A percentile compares a stretch with the other conserved stretches of the same genome.
phyloP scores from a whole-genome alignment of 2,797 vertebrate genomes.

The Staurois parvus region DNA sequence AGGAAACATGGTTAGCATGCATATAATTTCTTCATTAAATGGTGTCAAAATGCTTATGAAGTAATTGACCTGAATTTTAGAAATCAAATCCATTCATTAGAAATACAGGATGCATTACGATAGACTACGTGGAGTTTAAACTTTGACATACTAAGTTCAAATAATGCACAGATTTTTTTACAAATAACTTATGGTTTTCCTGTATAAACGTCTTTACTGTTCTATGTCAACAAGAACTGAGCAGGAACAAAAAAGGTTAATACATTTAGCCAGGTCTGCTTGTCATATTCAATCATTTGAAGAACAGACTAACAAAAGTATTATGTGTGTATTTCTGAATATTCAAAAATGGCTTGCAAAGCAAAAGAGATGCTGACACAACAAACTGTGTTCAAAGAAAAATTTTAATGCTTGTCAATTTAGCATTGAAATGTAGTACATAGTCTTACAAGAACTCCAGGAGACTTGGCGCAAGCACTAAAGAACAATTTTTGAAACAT shows the following conservation, averaged over 20 bases:
- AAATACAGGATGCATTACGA: constrained; percentile 26
- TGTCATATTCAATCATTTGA: constrained; percentile 33
- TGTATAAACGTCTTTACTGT: constrained; percentile 10
- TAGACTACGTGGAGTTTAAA: too few relatives aligned
- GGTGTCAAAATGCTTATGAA: constrained; percentile 68
- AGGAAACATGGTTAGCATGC: constrained; percentile 66
- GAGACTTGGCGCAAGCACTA: too few relatives aligned
- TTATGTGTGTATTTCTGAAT: constrained; percentile 43
- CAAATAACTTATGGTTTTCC: constrained; percentile 60
- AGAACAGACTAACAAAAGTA: constrained; percentile 11
- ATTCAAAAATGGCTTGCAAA: constrained; percentile 71
- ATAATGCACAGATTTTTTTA: constrained; percentile 37
- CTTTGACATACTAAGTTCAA: too few relatives aligned
- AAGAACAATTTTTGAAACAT: too few relatives aligned
- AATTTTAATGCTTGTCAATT: constrained; percentile 3
- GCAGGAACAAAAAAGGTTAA: constrained; percentile 31
- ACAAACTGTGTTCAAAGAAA: not conserved
- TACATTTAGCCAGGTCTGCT: constrained; percentile 20
- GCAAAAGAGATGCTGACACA: constrained; percentile 63
- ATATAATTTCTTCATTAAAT: constrained; percentile 69
- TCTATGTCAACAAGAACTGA: constrained; percentile 56
- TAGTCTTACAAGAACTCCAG: not conserved
- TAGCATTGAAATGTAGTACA: not conserved
- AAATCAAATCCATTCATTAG: constrained; percentile 63
- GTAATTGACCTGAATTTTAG: constrained; percentile 69